These are phyloP conservation scores for Eumerus sabulonum DNA, from an alignment of 2,888 invertebrate genomes.

Conservation along the genomic window DNA sequence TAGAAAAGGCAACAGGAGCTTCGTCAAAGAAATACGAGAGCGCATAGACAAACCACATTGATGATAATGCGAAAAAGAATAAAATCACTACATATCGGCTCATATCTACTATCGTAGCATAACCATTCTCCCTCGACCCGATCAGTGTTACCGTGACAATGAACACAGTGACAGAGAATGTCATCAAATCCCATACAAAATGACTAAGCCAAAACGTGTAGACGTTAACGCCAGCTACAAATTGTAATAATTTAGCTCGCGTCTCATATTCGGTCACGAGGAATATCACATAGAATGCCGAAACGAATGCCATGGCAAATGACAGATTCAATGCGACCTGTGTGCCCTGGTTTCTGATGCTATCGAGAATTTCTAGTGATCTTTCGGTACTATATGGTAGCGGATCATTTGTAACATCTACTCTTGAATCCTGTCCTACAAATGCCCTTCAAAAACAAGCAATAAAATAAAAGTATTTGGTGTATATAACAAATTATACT, in stretches of 20 bases:
- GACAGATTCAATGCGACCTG: constrained; percentile 86
- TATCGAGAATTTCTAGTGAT: constrained; percentile 78
- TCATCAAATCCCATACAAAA: constrained; percentile 80
- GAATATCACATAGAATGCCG: constrained; percentile 83
- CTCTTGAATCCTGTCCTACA: too few species aligned
- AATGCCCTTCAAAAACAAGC: constrained; percentile 44
- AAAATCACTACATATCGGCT: constrained; percentile 20
- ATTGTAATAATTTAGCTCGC: constrained; percentile 87
- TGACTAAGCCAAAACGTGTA: constrained; percentile 86
- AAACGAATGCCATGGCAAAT: constrained; percentile 88
- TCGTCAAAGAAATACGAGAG: too few species aligned
- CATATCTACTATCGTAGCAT: constrained; percentile 71
- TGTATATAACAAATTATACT: constrained; percentile 68
- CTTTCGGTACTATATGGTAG: constrained; percentile 83
- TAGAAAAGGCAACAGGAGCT: too few species aligned
- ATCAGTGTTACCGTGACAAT: constrained; percentile 83
- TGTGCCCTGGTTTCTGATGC: constrained; percentile 79
- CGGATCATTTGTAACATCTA: constrained; percentile 84
- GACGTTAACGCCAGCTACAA: constrained; percentile 86
- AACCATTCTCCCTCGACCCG: constrained; percentile 83
- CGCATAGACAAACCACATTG: too few species aligned
- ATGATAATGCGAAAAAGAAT: too few species aligned
- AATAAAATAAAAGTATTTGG: too few species aligned
- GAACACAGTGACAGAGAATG: constrained; percentile 84
- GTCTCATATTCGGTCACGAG: constrained; percentile 84